Percentiles rank a stretch among this genome's conserved stretches.
These are phyloP conservation scores for Symphodus melops DNA, from an alignment of 2,113 vertebrate genomes.

Conservation along the genomic window DNA sequence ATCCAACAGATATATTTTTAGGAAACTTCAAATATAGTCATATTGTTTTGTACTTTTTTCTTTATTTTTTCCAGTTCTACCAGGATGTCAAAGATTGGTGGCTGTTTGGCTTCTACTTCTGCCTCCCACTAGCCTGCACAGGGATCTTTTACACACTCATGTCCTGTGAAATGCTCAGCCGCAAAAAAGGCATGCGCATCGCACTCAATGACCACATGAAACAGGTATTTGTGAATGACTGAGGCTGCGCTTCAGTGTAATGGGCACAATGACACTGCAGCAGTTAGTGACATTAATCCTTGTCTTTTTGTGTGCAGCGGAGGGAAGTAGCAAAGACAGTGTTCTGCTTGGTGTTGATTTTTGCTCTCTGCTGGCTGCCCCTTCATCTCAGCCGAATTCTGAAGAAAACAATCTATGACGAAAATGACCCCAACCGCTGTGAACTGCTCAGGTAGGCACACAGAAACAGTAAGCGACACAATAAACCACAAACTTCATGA, in stretches of 20 bases:
- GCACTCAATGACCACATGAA: conserved; percentile 95
- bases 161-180: conserved; percentile 93
- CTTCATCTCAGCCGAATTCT: conserved; percentile 93
- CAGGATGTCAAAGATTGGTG: conserved; percentile 91
- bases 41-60: neutral
- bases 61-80: conserved; percentile 83
- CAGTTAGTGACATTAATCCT: neutral
- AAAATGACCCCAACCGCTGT: conserved; percentile 87
- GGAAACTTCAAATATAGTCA: neutral
- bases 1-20: neutral
- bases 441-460: conserved; percentile 88
- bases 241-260: too few relatives aligned
- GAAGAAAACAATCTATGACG: conserved; percentile 90
- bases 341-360: conserved; percentile 93
- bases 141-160: conserved; percentile 93
- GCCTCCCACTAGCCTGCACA: conserved; percentile 90
- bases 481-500: neutral
- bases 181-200: conserved; percentile 90
- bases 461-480: neutral
- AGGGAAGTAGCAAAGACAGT: conserved; percentile 93
- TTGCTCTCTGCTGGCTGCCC: conserved; percentile 92
- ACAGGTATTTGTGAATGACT: conserved; percentile 81
- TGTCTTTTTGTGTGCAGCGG: conserved; percentile 77
- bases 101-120: conserved; percentile 94
- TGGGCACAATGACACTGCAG: neutral